Base-by-base conservation (phyloP, 2,113 vertebrate species). In the Peromyscus polionotus region DNA sequence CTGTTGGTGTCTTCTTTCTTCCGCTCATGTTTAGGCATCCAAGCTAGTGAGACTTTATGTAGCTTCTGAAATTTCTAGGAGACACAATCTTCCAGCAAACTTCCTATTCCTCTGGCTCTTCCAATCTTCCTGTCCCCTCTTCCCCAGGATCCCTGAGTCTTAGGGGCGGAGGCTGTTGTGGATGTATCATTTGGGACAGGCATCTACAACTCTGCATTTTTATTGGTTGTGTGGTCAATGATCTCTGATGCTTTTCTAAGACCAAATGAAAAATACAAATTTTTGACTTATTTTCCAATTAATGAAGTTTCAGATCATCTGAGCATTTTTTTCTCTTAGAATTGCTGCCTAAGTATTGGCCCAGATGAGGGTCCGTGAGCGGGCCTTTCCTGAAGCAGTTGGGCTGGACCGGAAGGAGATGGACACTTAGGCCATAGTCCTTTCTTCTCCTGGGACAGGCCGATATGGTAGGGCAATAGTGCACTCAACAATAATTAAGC, bases 231-330 rank as follows among this genome's bases (percentile, higher is more conserved):
- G 57, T 61, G 26, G 8, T 9, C 39, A 67, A 96, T 7, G 26
- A 92, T 83, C 92, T 97, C 26, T 92, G 76, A 63, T 76, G 54
- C 8, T 89, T 48, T 95, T 39, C 48, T 68, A 97, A 93, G 17
- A 31, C 12, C 51, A 95, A 91, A 79, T 65, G 57, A 95, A 65
- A 89, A 92, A 61, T 28, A 87, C 5, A 93, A 14, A 94, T 65
- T 77, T 75, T 68, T 91, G 39, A 95, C 33, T 48, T 68, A 45
- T 73, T 83, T 84, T 72, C 13, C 45, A 79, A 77, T 68, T 68
- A 45, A 4, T 83, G 61, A 42, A 2, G 68, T 85, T 88, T 91
- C 39, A n/a, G 45, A 83, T 72, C 63, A 45, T 31, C 22, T 39
- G 83, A 59, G 9, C 48, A 81, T 84, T 42, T 92, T 92, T 88